Base-by-base conservation (phyloP, 2,888 invertebrate genomes). In the Podabrus alpinus region DNA sequence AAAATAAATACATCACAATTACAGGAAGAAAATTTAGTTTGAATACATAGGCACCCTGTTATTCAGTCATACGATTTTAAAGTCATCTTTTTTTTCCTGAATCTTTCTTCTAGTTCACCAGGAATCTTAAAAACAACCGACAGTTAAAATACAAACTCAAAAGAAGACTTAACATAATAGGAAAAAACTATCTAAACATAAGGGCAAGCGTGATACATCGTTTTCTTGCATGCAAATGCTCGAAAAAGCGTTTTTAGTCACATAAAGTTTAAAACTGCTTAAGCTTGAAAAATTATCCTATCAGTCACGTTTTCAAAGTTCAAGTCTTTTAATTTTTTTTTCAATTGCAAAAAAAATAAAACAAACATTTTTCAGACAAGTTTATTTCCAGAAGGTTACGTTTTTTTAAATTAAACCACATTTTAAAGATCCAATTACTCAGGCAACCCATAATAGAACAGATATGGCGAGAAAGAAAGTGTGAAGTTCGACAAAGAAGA, bases 91-190 rank as follows among this genome's bases (percentile, higher is more conserved):
- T 86, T 87, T 80, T 85, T 84, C 80, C 86, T 86, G 87, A 91
- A 91, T 82, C 89, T 89, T 79, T 90, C 90, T 82, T 91, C 91
- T 83, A 91, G 87, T 82, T 89, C 88, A 79, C 91, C 91, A 77
- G 91, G 90, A 81, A 91, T 88, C 91, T 91, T 89, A 85, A 89
- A 89, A 88, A 77, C 19, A 73, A 77, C 74, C 70, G 69, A 16
- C 80, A 11, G 71, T 74, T 77, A 77, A 71, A 45, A 45, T n/a
- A 45, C 5, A 45, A 45, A 45, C 45, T 45, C n/a, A 45, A 45
- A 45, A 45, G n/a, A 45, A 45, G 45, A 45, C 29, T 45, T 45
- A 45, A 15, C 24, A 69, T 69, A 60, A n/a, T 16, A 69, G 16
- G 11, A 60, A 24, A 24, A n/a, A 24, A 61, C 25, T 29, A 66